phyloP scores from a whole-genome alignment of 2,113 vertebrate species.

The Dicrurus megarhynchus region DNA sequence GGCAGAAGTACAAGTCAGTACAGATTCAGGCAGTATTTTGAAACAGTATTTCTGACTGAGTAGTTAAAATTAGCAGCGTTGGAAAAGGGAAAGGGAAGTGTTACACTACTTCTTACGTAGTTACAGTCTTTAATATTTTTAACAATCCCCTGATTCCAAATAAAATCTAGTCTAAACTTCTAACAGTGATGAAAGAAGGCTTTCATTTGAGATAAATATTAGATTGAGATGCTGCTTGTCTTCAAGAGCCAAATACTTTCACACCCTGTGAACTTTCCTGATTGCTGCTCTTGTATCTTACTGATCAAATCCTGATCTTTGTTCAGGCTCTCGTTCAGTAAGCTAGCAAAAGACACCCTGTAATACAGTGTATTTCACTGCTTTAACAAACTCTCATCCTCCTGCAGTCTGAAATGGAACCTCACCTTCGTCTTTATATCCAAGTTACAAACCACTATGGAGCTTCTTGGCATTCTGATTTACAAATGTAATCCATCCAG shows the following conservation, averaged over 20 bases:
- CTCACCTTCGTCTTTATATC: neutral
- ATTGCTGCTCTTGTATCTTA: neutral
- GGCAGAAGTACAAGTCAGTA: neutral
- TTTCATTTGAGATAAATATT: neutral
- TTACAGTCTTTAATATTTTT: neutral
- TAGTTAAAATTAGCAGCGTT: neutral
- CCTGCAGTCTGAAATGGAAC: neutral
- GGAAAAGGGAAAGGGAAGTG: neutral
- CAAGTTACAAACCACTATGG: neutral
- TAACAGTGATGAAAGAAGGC: neutral
- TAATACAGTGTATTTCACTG: neutral
- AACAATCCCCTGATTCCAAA: neutral
- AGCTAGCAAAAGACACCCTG: neutral
- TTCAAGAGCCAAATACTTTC: neutral
- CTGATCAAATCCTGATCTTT: neutral
- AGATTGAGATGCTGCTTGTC: neutral
- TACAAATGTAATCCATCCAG: neutral
- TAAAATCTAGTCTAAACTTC: neutral
- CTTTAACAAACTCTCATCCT: neutral
- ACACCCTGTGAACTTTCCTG: neutral
- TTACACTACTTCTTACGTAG: neutral
- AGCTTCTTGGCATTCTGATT: neutral
- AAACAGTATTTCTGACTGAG: neutral
- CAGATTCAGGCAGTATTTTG: neutral
- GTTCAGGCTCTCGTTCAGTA: neutral